Base-by-base conservation (phyloP, 2,888 invertebrate species). In the Diarsia brunnea region DNA sequence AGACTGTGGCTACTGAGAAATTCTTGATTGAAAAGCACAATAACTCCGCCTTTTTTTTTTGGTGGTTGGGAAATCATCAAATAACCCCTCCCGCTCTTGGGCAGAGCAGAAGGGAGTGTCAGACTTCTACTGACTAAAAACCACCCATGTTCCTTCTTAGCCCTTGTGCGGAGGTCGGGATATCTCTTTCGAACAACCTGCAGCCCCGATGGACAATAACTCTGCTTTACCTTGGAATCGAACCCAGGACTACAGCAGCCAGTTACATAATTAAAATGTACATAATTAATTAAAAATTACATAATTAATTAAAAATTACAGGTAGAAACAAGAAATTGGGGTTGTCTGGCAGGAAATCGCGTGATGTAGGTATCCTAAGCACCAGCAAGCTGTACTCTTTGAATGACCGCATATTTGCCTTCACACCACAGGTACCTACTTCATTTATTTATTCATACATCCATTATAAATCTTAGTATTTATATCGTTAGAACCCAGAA, bases 381-480 rank as follows among this genome's bases (percentile, higher is more conserved):
- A 99, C 99, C 55, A 99, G 99, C 95, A 99, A 99, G 96, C 96
- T 99, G 82, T 99, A 99, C 95, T 98, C 99, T 2, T 96, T 99
- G 73, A 98, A 99, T 90, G 99, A 99, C 94, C 98, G 98, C 92
- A 99, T 99, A 90, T 99, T 99, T 95, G 99, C 99, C 0, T 99
- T 99, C 94, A 99, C 99, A 10, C 99, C 99, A 63, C 99, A 99
- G 98, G 99, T 99, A 92, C 76, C 21, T 74, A 78, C 43, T 45
- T 68, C 43, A 16, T 58, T 16, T 61, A 14, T 45, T 69, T 38
- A 72, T 24, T 60, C 47, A 27, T 4, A 38, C 0, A 31, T 24
- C 19, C 38, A 49, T 47, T 19, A 27, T n/a, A n/a, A 51, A 21
- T 63, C 19, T 31, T 38, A 19, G 16, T n/a, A 31, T 67, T 31